Evolutionary conservation across 2,113 vertebrate species (phyloP).

Genomic region (Esox niger): DNA sequence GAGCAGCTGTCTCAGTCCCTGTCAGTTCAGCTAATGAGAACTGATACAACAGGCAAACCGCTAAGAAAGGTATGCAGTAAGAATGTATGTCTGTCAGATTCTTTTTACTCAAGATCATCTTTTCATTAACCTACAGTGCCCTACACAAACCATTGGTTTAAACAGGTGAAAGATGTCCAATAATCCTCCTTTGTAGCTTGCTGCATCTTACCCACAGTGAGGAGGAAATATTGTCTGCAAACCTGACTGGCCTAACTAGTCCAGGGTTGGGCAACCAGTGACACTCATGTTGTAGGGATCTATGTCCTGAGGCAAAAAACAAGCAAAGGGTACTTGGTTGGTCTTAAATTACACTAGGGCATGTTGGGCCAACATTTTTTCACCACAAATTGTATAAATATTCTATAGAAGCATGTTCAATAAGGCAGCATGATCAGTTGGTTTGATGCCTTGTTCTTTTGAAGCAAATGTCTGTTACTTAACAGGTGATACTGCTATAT

Average conservation of each 20-base stretch:
- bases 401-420: too few species aligned
- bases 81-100: not conserved
- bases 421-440: too few species aligned
- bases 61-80: conserved; percentile 5
- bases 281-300: too few species aligned
- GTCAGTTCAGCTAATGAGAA: conserved; percentile 31
- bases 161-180: conserved; percentile 28
- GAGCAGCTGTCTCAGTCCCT: conserved; percentile 35
- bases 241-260: conserved; percentile 44
- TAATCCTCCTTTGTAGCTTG: conserved; percentile 64
- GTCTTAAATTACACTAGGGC: too few species aligned
- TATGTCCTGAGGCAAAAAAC: too few species aligned
- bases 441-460: too few species aligned
- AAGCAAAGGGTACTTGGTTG: too few species aligned
- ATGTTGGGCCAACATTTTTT: too few species aligned
- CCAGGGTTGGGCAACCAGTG: too few species aligned
- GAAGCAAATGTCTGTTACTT: too few species aligned
- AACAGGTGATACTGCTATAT: too few species aligned
- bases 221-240: conserved; percentile 16
- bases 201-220: conserved; percentile 48
- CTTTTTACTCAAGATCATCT: not conserved
- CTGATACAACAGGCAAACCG: conserved; percentile 9
- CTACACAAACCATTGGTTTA: conserved; percentile 37
- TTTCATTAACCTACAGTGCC: not conserved
- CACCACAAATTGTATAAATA: too few species aligned